These are phyloP conservation scores for Linnaemya vulpina DNA, from an alignment of 2,888 invertebrate genomes.

Conservation along the genomic window DNA sequence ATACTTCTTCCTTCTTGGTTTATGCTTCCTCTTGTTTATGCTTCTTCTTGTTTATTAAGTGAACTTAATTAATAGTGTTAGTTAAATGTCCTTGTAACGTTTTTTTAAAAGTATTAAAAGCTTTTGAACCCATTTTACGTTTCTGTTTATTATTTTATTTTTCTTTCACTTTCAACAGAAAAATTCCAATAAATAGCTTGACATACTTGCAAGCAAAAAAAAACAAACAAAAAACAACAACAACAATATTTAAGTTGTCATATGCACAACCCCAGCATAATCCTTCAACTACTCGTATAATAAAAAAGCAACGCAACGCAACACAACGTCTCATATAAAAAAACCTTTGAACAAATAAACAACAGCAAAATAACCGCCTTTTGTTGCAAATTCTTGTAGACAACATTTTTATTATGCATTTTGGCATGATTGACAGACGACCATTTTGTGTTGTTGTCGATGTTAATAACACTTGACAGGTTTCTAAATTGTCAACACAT, in stretches of 20 bases:
- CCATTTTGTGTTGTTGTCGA: conserved; percentile 66
- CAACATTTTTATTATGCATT: conserved; percentile 24
- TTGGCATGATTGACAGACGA: conserved; percentile 38
- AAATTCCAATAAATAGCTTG: conserved; percentile 61
- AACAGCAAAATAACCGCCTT: conserved; percentile 37
- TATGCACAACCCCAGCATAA: conserved; percentile 41
- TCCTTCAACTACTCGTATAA: conserved; percentile 33
- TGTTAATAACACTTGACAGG: conserved; percentile 77
- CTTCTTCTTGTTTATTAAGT: conserved; percentile 4
- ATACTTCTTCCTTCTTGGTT: too few relatives aligned
- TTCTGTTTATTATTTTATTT: neutral
- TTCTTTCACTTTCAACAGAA: neutral
- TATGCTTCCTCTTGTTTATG: neutral
- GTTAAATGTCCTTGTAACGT: conserved; percentile 62
- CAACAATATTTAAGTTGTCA: conserved; percentile 49
- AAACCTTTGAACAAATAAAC: conserved; percentile 54
- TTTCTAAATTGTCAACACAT: conserved; percentile 76
- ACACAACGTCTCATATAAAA: conserved; percentile 29
- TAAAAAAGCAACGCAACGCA: conserved; percentile 26
- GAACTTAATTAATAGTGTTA: conserved; percentile 49
- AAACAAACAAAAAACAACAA: conserved; percentile 19
- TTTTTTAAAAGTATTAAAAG: conserved; percentile 54
- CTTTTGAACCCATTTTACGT: conserved; percentile 42
- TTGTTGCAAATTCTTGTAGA: conserved; percentile 48
- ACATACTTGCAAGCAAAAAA: conserved; percentile 39